phyloP scores from a whole-genome alignment of 1,140 invertebrate species.

The Hylyphantes graminicola region DNA sequence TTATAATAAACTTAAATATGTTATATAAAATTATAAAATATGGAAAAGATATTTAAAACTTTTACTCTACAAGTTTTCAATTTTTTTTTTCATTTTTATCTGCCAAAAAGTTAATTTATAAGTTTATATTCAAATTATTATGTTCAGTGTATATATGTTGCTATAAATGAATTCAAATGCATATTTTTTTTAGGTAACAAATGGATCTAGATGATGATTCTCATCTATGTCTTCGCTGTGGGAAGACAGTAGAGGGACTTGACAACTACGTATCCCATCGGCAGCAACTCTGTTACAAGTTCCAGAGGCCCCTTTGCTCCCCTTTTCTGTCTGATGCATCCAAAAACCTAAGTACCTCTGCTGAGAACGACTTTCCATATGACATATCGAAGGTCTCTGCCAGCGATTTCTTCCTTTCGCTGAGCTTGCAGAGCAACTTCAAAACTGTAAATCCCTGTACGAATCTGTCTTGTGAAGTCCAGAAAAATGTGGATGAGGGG shows the following conservation, averaged over 20 bases:
- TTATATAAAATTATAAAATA: too few relatives aligned
- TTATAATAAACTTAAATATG: too few relatives aligned
- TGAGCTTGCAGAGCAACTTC: constrained; percentile 83
- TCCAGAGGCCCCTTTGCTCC: not conserved
- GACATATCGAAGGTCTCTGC: constrained; percentile 60
- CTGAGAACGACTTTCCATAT: constrained; percentile 66
- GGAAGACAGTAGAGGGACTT: constrained; percentile 80
- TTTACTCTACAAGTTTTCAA: too few relatives aligned
- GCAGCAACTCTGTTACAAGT: constrained; percentile 73
- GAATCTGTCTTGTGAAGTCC: constrained; percentile 37
- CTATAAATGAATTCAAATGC: not conserved
- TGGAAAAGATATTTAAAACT: too few relatives aligned
- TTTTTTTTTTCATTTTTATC: too few relatives aligned
- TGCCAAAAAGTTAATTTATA: too few relatives aligned
- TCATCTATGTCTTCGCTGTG: constrained; percentile 87
- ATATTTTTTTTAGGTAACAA: constrained; percentile 19
- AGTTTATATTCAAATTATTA: not conserved
- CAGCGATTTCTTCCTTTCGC: constrained; percentile 76
- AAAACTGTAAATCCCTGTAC: constrained; percentile 66
- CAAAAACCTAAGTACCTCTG: constrained; percentile 55
- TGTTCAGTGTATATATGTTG: not conserved
- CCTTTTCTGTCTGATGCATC: constrained; percentile 32
- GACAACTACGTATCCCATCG: constrained; percentile 85
- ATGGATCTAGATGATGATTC: constrained; percentile 77
- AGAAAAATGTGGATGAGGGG: constrained; percentile 63